Evolutionary conservation across 1,140 invertebrate species (phyloP), one percentile per base, ranked within the genome.

Genomic region (Cydia pomonella): DNA sequence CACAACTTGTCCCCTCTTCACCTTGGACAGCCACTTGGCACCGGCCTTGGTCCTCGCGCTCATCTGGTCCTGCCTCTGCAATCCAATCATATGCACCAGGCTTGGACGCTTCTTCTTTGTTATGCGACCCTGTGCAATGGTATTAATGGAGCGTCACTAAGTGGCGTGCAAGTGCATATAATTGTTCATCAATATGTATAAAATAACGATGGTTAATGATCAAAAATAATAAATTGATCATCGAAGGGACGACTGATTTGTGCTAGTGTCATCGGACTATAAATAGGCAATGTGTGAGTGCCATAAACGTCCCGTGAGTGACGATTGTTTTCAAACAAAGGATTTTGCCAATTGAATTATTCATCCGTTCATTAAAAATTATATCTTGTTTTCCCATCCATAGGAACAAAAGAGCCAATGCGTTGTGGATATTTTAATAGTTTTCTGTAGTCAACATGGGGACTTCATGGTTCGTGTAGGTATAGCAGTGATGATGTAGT

Each of bases 1-100:
- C 9, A 94, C 95, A n/a, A 96, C 95, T 87, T 96, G 96, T 80
- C 95, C 95, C 88, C 97, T 96, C 85, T 97, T 97, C 73, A 97
- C 96, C 91, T 97, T 97, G 6, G 96, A 95, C 75, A 97, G 90
- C 97, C 97, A 97, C 84, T 97, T 97, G 63, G 96, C 96, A 4
- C 96, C 97, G 86, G 97, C 96, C 90, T 97, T 97, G 0, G 96
- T 96, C 62, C 96, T 94, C 6, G 97, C 96, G 80, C 96, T 97
- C 84, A 97, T 93, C 82, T 96, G 95, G 63, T 94, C 94, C 73
- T 94, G 89, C 71, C 95, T 93, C 79, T 95, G 95, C 83, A 97
- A 92, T 75, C 96, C 96, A 87, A 97, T 96, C 94, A 97, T 95
- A 85, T 97, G 96, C 53, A 97, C 96, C 78, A 97, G 88, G 84